Percentiles rank a stretch among this genome's conserved stretches.
Conservation (phyloP, 2,797 vertebrate genomes). For the Mormyrops boulengeri region DNA sequence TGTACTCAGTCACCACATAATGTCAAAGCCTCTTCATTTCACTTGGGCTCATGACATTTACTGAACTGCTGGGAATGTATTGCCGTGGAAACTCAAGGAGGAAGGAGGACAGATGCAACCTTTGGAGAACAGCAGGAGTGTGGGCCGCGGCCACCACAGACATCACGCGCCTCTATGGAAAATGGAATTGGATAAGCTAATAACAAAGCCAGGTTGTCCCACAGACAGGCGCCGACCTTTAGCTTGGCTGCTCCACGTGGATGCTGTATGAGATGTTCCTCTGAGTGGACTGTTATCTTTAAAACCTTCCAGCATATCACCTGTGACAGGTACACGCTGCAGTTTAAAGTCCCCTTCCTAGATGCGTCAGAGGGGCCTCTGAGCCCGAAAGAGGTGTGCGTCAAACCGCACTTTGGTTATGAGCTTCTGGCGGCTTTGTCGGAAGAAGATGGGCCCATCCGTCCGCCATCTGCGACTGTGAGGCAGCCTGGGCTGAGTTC, state of each 20-base stretch:
- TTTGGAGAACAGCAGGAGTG: neutral
- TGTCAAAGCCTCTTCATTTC: neutral
- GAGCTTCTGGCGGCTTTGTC: neutral
- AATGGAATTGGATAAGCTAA: neutral
- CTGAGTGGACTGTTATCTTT: neutral
- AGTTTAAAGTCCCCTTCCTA: neutral
- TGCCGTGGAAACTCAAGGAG: neutral
- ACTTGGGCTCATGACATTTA: slow-evolving; percentile 7
- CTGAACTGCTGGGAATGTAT: neutral
- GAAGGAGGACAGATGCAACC: neutral
- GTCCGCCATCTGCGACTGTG: neutral
- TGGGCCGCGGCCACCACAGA: neutral
- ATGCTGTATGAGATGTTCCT: neutral
- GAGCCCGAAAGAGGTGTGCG: neutral
- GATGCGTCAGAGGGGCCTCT: neutral
- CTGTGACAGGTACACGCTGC: neutral
- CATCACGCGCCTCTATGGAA: neutral
- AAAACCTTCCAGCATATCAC: neutral
- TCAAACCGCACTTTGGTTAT: neutral
- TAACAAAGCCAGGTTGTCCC: neutral
- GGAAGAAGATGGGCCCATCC: neutral
- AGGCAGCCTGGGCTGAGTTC: neutral
- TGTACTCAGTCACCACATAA: slow-evolving; percentile 3
- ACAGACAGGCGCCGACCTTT: neutral
- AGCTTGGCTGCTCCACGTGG: neutral